These are phyloP conservation scores for Ectobius pallidus DNA, from an alignment of 2,888 invertebrate species.

Conservation along the genomic window DNA sequence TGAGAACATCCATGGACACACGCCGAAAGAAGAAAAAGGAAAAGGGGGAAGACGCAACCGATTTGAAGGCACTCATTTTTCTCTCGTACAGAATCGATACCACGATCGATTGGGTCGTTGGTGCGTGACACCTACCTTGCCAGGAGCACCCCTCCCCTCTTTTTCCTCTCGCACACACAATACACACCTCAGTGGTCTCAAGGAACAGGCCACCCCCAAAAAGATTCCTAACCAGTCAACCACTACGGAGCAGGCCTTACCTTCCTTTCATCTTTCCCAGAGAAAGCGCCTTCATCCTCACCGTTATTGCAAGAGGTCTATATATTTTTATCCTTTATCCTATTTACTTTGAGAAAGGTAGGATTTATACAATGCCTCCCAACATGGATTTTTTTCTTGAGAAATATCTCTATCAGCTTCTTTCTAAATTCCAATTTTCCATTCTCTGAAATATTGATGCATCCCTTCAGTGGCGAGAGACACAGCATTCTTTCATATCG, in stretches of 20 bases:
- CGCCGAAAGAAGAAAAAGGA: not conserved
- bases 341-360: slow-evolving; percentile 2
- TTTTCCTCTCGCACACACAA: slow-evolving; percentile 7
- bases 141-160: slow-evolving; percentile 4
- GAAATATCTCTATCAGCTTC: not conserved
- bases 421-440: not conserved
- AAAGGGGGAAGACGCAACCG: not conserved
- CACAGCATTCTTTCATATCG: no score
- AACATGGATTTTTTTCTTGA: not conserved
- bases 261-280: slow-evolving; percentile 14
- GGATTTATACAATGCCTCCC: slow-evolving; percentile 8
- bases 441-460: not conserved
- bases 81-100: slow-evolving; percentile 36
- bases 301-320: not conserved
- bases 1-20: not conserved
- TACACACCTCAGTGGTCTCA: slow-evolving; percentile 17
- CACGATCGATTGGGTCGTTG: slow-evolving; percentile 49
- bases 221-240: not conserved
- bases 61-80: slow-evolving; percentile 1
- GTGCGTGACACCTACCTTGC: slow-evolving; percentile 49
- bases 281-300: slow-evolving; percentile 9
- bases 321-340: slow-evolving; percentile 19
- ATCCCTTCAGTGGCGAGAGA: no score
- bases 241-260: not conserved
- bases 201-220: not conserved